phyloP scores from a whole-genome alignment of 2,888 invertebrate species.

The Trissonchulus sp. region DNA sequence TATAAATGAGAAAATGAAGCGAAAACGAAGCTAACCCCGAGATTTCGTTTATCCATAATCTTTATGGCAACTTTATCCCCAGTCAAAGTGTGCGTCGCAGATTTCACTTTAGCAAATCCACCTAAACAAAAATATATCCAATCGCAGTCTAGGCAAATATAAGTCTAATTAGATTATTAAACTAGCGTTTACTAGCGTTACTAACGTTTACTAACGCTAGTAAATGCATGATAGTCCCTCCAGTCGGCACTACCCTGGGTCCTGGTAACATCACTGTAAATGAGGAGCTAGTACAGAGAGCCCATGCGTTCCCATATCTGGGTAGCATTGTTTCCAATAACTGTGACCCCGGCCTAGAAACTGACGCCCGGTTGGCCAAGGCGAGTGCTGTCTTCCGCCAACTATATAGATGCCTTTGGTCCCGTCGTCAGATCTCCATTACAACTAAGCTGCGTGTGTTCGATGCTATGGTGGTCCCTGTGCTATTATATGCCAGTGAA shows the following conservation, averaged over 20 bases:
- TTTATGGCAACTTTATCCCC: conserved; percentile 75
- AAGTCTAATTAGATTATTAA: background rate
- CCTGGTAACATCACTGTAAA: too few species aligned
- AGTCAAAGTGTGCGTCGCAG: conserved; percentile 69
- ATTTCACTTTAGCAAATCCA: conserved; percentile 74
- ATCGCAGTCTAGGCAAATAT: background rate
- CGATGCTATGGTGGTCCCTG: too few species aligned
- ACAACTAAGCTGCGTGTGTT: conserved; percentile 6
- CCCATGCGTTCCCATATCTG: conserved; percentile 15
- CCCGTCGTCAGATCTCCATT: background rate
- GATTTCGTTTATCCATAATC: conserved; percentile 68
- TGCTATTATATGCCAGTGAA: background rate
- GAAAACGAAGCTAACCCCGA: conserved; percentile 63
- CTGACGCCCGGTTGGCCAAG: background rate
- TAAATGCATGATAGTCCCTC: too few species aligned
- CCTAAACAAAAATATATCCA: conserved; percentile 56
- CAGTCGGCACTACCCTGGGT: too few species aligned
- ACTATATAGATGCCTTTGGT: background rate
- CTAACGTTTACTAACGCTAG: background rate
- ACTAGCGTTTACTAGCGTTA: background rate
- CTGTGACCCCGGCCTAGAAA: background rate
- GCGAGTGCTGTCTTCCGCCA: background rate
- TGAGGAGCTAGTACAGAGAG: too few species aligned
- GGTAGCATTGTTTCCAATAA: background rate
- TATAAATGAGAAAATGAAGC: too few species aligned